Conservation (phyloP, 2,113 vertebrate species). For the Bombycilla garrulus region DNA sequence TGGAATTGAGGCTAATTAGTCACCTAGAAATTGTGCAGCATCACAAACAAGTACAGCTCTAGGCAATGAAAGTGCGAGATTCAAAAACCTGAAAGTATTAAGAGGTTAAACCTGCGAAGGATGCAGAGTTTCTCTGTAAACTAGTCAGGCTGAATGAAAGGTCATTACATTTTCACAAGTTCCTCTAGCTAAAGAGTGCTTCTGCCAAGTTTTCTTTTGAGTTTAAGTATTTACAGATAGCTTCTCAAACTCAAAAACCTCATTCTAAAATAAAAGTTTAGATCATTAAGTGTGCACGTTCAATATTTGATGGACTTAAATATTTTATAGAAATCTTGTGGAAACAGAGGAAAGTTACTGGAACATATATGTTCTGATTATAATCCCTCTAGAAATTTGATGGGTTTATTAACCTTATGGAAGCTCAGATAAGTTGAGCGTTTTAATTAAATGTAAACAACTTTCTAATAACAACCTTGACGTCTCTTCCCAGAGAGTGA, state of each 20-base stretch:
- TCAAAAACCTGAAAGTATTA: background rate
- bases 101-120: background rate
- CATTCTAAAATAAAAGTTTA: slow-evolving; percentile 9
- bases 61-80: background rate
- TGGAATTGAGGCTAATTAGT: background rate
- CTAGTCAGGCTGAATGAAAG: background rate
- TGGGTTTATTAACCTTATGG: slow-evolving; percentile 7
- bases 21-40: background rate
- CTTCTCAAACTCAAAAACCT: background rate
- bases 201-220: background rate
- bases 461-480: slow-evolving; percentile 34
- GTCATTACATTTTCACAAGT: background rate
- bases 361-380: slow-evolving; percentile 10
- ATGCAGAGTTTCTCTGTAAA: background rate
- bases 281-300: slow-evolving; percentile 12
- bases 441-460: slow-evolving; percentile 65
- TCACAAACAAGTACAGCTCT: background rate
- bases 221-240: background rate
- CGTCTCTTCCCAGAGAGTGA: slow-evolving; percentile 46
- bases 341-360: slow-evolving; percentile 19
- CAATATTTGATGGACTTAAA: slow-evolving; percentile 53
- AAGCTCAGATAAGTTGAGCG: slow-evolving; percentile 1
- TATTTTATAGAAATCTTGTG: slow-evolving; percentile 28
- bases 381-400: slow-evolving; percentile 38
- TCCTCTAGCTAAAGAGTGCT: background rate